phyloP scores from a whole-genome alignment of 2,888 invertebrate species.

The Plebejus anna region DNA sequence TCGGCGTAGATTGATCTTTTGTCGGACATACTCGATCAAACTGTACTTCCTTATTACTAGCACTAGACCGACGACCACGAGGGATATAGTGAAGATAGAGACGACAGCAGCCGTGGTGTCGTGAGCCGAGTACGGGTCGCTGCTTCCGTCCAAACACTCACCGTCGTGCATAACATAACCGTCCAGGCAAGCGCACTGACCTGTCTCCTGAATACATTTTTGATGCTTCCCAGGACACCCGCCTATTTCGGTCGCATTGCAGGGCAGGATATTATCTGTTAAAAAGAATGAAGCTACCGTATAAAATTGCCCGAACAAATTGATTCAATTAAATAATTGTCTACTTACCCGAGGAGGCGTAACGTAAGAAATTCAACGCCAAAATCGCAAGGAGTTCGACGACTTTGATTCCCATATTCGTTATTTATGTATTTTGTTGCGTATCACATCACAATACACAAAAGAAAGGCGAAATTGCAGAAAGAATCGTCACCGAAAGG shows the following conservation, averaged over 20 bases:
- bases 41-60: slow-evolving; percentile 70
- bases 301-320: slow-evolving; percentile 62
- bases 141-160: slow-evolving; percentile 47
- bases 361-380: slow-evolving; percentile 58
- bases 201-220: slow-evolving; percentile 51
- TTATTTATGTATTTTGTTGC: slow-evolving; percentile 32
- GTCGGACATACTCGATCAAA: slow-evolving; percentile 62
- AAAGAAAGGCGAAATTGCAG: slow-evolving; percentile 43
- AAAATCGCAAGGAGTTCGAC: slow-evolving; percentile 56
- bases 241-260: slow-evolving; percentile 54
- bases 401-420: slow-evolving; percentile 55
- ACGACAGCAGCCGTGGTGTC: slow-evolving; percentile 58
- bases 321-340: slow-evolving; percentile 79
- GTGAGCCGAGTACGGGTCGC: slow-evolving; percentile 42
- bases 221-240: slow-evolving; percentile 55
- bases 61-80: slow-evolving; percentile 61
- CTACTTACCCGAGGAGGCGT: slow-evolving; percentile 65
- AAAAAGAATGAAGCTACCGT: slow-evolving; percentile 66
- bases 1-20: slow-evolving; percentile 62
- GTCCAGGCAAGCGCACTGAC: slow-evolving; percentile 54
- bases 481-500: slow-evolving; percentile 46
- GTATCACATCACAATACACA: slow-evolving; percentile 61
- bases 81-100: slow-evolving; percentile 61
- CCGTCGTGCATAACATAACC: slow-evolving; percentile 53
- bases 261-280: slow-evolving; percentile 75